Evolutionary conservation across 2,113 vertebrate species (phyloP).

Genomic region (Monopterus albus): DNA sequence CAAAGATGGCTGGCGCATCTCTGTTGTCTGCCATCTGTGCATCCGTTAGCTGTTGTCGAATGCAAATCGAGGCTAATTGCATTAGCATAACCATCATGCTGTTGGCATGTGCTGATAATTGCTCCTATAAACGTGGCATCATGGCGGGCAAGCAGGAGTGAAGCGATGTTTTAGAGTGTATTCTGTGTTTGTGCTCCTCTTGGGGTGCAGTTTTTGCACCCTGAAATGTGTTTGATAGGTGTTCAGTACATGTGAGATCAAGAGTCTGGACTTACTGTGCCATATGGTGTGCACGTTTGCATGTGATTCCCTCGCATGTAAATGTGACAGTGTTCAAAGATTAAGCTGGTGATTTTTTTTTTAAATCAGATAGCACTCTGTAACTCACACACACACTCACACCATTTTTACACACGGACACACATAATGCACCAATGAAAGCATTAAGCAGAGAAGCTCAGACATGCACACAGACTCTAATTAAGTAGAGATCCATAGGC

Average conservation of each 20-base stretch:
- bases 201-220: conserved; percentile 9
- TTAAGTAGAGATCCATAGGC: conserved; percentile 71
- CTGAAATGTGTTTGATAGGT: conserved; percentile 39
- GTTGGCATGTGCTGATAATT: conserved; percentile 53
- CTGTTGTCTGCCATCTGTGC: conserved; percentile 79
- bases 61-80: conserved; percentile 87
- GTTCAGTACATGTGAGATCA: conserved; percentile 31
- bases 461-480: conserved; percentile 62
- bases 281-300: conserved; percentile 69
- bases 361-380: conserved; percentile 62
- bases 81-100: conserved; percentile 84
- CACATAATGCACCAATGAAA: conserved; percentile 58
- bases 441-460: conserved; percentile 64
- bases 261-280: conserved; percentile 48
- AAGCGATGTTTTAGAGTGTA: conserved; percentile 13
- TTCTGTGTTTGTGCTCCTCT: conserved; percentile 24
- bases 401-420: conserved; percentile 28
- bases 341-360: conserved; percentile 60
- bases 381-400: conserved; percentile 41
- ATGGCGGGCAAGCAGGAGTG: background rate
- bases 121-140: conserved; percentile 14
- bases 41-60: conserved; percentile 76
- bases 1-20: conserved; percentile 82
- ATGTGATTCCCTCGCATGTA: conserved; percentile 71
- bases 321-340: conserved; percentile 76